Base-by-base conservation (phyloP, 2,888 invertebrate genomes). In the Erebia aethiops region DNA sequence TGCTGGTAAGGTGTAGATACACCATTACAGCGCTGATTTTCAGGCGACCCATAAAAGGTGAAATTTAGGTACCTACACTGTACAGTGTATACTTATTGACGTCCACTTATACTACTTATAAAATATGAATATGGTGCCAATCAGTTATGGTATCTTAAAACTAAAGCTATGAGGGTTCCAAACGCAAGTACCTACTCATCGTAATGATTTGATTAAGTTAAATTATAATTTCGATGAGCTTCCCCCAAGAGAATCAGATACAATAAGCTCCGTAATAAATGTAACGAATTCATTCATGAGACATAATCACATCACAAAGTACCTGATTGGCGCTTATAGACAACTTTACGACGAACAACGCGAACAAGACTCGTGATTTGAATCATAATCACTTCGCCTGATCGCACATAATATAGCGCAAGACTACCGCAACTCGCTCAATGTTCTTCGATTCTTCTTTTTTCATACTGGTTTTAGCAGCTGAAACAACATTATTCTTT, bases 211-310 rank as follows among this genome's bases (percentile, higher is more conserved):
- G 0, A 10, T 18, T 54, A 16, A 18, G 18, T 18, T 18, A 18
- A 11, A 2, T 18, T 16, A 54, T 54, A 2, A 18, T 18, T 54
- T 11, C 16, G 16, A 18, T 18, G 18, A 54, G 54, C 18, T 54
- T 54, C 8, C 5, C 49, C 14, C 16, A 8, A 26, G 62, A 21
- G 18, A 62, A 21, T 46, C 18, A 16, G 43, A 43, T 21, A 18
- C 16, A 62, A 62, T 62, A 21, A 49, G 14, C 1, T 21, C 21
- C 9, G 13, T 18, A 21, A 62, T 14, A 46, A 46, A 46, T 14
- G 62, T 62, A 62, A 61, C 14, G 62, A 60, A 62, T 18, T 14
- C 62, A 62, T 62, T 62, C 43, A 18, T 4, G 10, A 10, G 61
- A 10, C 43, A 16, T 61, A 43, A 61, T 61, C 61, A 49, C 49